Conservation (phyloP, 2,113 vertebrate species). For the Piliocolobus tephrosceles region DNA sequence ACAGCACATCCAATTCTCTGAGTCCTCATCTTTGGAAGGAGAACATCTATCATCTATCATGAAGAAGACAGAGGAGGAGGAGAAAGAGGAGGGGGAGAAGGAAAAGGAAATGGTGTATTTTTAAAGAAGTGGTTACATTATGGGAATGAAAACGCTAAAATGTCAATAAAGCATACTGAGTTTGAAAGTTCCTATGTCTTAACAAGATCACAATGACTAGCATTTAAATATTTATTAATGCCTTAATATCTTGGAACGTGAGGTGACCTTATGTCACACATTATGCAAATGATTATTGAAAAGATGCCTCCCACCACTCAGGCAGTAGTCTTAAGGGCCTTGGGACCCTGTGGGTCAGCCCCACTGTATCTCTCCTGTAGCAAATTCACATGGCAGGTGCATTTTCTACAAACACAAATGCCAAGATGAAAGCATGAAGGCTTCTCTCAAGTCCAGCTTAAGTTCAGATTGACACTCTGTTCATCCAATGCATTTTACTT, state of each 20-base stretch:
- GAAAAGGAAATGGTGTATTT: rapidly evolving
- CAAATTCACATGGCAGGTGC: rapidly evolving
- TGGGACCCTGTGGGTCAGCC: rapidly evolving
- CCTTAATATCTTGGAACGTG: background rate
- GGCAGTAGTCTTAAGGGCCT: background rate
- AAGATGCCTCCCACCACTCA: rapidly evolving
- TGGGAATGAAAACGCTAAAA: background rate
- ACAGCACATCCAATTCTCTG: background rate
- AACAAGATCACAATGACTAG: background rate
- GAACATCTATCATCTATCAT: background rate
- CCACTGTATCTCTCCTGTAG: rapidly evolving
- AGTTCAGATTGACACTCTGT: rapidly evolving
- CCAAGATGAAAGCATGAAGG: rapidly evolving
- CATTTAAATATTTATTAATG: background rate
- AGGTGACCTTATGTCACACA: background rate
- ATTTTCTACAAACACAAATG: rapidly evolving
- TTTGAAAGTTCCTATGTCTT: background rate
- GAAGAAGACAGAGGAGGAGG: background rate
- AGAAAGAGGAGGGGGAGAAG: no score
- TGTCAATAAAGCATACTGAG: rapidly evolving
- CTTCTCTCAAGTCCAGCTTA: rapidly evolving
- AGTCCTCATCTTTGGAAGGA: background rate
- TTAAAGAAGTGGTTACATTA: background rate
- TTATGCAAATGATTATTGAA: background rate
- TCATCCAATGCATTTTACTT: rapidly evolving